phyloP scores from a whole-genome alignment of 2,113 vertebrate genomes.

The Carassius carassius region DNA sequence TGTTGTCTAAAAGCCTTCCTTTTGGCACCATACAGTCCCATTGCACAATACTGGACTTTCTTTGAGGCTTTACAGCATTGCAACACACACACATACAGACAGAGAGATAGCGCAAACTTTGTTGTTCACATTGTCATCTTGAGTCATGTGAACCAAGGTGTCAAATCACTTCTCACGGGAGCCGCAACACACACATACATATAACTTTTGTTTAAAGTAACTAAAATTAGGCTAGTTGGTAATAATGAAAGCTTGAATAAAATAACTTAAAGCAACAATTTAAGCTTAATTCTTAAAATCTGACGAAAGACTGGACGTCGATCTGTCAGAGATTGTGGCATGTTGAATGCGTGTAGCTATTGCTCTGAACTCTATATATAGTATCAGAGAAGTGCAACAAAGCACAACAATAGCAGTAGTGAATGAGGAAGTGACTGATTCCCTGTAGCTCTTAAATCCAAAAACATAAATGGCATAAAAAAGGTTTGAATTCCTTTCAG shows the following conservation, averaged over 20 bases:
- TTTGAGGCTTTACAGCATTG: background rate
- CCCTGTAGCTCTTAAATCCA: background rate
- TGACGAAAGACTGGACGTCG: background rate
- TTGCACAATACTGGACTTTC: conserved; percentile 63
- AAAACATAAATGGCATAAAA: background rate
- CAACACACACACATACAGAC: background rate
- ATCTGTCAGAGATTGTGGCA: background rate
- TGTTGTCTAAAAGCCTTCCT: background rate
- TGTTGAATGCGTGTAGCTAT: background rate
- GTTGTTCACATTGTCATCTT: background rate
- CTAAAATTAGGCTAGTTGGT: background rate
- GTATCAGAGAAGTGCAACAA: background rate
- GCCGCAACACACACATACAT: background rate
- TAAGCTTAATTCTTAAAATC: background rate
- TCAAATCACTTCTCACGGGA: background rate
- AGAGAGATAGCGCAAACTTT: no score
- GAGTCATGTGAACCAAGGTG: background rate
- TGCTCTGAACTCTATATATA: background rate
- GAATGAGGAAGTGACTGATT: conserved; percentile 17
- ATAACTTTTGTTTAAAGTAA: background rate
- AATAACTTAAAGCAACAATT: background rate
- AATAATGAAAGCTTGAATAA: background rate
- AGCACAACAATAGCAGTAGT: background rate
- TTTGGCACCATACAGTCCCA: background rate
- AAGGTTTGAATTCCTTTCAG: background rate